Percentiles rank a stretch among this genome's conserved stretches.
These are phyloP conservation scores for Astreopora myriophthalma DNA, from an alignment of 64 coral and sea anemone genomes.

Conservation along the genomic window DNA sequence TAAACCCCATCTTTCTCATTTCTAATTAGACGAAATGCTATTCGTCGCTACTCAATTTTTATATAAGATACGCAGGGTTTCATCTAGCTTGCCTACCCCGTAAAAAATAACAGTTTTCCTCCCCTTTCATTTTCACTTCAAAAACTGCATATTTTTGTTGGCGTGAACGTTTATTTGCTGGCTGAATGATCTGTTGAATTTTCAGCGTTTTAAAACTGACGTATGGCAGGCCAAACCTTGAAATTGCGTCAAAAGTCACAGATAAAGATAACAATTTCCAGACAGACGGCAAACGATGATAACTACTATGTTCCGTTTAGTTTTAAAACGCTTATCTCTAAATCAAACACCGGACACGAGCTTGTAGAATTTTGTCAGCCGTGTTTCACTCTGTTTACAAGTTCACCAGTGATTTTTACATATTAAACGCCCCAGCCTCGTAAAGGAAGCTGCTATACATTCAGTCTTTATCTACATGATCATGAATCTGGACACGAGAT, in stretches of 20 bases:
- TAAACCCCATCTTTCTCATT: not conserved
- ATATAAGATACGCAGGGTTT: too few species aligned
- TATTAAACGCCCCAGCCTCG: not conserved
- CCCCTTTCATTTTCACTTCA: not conserved
- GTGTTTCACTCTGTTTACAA: not conserved
- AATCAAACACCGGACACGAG: slow-evolving; percentile 29
- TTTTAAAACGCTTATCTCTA: slow-evolving; percentile 7
- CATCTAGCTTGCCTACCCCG: not conserved
- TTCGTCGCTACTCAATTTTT: too few species aligned
- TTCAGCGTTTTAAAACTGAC: not conserved
- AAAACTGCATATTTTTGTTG: not conserved
- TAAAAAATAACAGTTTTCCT: not conserved
- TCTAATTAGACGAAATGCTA: not conserved
- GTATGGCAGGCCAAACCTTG: not conserved
- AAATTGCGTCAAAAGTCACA: not conserved
- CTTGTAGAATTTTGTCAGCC: not conserved
- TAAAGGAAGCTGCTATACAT: not conserved
- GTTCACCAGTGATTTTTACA: not conserved
- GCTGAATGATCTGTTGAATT: not conserved
- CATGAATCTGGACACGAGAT: too few species aligned
- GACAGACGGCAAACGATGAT: not conserved
- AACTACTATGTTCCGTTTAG: not conserved
- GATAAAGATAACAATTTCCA: not conserved
- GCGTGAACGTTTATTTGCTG: not conserved
- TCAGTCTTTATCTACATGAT: not conserved